Base-by-base conservation (phyloP, 1,140 invertebrate species). In the Eciton burchellii region DNA sequence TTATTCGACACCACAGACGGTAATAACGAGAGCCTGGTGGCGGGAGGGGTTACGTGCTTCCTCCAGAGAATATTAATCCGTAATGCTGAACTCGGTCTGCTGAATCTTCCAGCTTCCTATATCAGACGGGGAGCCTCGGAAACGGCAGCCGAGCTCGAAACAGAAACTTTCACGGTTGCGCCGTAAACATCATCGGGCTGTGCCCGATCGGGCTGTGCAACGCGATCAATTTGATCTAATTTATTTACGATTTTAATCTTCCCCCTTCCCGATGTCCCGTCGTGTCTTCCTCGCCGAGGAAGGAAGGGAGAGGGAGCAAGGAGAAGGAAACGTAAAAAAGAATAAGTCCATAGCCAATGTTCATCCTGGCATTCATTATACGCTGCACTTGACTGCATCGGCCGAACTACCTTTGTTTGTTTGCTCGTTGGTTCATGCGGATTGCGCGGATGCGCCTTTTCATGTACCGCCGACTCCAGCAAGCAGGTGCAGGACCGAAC, bases 41-140 rank as follows among this genome's bases (percentile, higher is more conserved):
- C 21, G 59, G 49, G 66, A 76, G 86, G 82, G 86, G 82, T 87
- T 87, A 88, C 86, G 86, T 88, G 76, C 63, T 76, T 87, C 76
- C 82, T 84, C 74, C 47, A 56, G 86, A 87, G 86, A 84, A 88
- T 88, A 88, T 88, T 87, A 88, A 87, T 88, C 86, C 71, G 85
- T 84, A 88, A 87, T 88, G 85, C 70, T 86, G 85, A 85, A 83
- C 85, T 87, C 85, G 85, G 84, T 68, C 47, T 52, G 66, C 26
- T 79, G 84, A 85, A 86, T 87, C 84, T 87, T 86, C 81, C 73
- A 86, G 84, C 63, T 74, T 72, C 66, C 73, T 81, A 87, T 83
- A 68, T 76, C 74, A 72, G 79, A 65, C 60, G 45, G 65, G 72
- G 68, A 70, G 68, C 49, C 66, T 77, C 54, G 70, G 11, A 43